phyloP scores from a whole-genome alignment of 2,888 invertebrate genomes.

The Sepiola atlantica region DNA sequence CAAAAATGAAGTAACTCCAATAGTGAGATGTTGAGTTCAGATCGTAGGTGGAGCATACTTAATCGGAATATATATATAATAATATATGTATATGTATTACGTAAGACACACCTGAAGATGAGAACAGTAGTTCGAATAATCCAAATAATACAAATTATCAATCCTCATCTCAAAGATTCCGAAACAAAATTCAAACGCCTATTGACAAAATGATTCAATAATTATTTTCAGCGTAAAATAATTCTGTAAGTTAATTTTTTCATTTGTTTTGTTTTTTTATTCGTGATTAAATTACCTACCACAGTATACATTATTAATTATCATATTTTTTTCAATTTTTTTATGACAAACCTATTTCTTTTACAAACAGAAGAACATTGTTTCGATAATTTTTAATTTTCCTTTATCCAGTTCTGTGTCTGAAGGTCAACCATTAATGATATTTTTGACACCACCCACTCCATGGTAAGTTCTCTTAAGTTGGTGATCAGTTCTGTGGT shows the following conservation, averaged over 20 bases:
- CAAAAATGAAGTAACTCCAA: too few species aligned
- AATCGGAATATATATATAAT: too few species aligned
- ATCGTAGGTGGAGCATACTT: too few species aligned
- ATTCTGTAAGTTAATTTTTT: background rate
- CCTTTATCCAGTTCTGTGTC: conserved; percentile 45
- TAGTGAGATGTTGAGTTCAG: too few species aligned
- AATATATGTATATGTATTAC: too few species aligned
- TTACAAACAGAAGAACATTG: conserved; percentile 6
- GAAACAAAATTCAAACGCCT: background rate
- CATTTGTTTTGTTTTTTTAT: background rate
- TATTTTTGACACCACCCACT: conserved; percentile 43
- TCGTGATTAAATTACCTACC: background rate
- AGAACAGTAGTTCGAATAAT: background rate
- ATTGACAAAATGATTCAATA: background rate
- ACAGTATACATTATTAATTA: background rate
- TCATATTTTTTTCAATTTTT: background rate
- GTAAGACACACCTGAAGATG: too few species aligned
- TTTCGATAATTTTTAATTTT: conserved; percentile 45
- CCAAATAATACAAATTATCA: background rate
- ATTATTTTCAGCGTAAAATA: background rate
- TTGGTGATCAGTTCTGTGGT: conserved; percentile 43
- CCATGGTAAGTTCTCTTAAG: conserved; percentile 46
- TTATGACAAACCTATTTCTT: background rate
- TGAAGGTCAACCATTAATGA: conserved; percentile 43
- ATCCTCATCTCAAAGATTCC: background rate